Base-by-base conservation (phyloP, 2,113 vertebrate species). In the Austrofundulus limnaeus region DNA sequence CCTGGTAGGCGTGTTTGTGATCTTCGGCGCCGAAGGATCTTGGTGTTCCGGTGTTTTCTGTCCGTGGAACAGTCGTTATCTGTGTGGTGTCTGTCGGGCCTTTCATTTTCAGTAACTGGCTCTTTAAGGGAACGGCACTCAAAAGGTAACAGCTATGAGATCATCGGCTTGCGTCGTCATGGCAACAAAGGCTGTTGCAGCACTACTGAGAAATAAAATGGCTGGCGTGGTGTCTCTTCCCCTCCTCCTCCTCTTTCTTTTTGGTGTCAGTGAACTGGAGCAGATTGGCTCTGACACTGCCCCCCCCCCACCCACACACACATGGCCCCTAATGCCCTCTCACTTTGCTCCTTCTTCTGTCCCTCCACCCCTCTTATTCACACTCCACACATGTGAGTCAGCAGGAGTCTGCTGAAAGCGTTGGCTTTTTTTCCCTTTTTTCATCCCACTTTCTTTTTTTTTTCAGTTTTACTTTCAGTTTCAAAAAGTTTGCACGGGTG, bases 171-270 rank as follows among this genome's bases (percentile, higher is more conserved):
- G 84, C 74, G 85, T 92, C 62, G 84, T 89, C 88, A 91, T 92
- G 85, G 90, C 87, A 90, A 92, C 89, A 78, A 86, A 88, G 87
- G 89, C 90, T 90, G 90, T 92, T 91, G 89, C 85, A 88, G 90
- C 80, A 88, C 85, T 70, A 88, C 85, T 90, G 83, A 87, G 87
- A 86, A 90, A 88, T 90, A 92, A 91, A 90, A 92, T 91, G 90
- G 91, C 88, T 87, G 91, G 81, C 61, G 53, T 70, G 64, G 81
- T 87, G 82, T 85, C 28, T 64, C 70, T 81, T 78, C 70, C 28
- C 62, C 67, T 53, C 65, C 61, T 57, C 61, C 73, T 58, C 56
- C 41, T 70, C 72, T 72, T 85, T 84, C 77, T 81, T 84, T 87
- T 89, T 87, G 81, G 84, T 88, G 75, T 90, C 85, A 85, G 73